Percentiles rank a stretch among this genome's conserved stretches.
These are phyloP conservation scores for Artibeus jamaicensis DNA, from an alignment of 2,797 vertebrate species.

Conservation along the genomic window DNA sequence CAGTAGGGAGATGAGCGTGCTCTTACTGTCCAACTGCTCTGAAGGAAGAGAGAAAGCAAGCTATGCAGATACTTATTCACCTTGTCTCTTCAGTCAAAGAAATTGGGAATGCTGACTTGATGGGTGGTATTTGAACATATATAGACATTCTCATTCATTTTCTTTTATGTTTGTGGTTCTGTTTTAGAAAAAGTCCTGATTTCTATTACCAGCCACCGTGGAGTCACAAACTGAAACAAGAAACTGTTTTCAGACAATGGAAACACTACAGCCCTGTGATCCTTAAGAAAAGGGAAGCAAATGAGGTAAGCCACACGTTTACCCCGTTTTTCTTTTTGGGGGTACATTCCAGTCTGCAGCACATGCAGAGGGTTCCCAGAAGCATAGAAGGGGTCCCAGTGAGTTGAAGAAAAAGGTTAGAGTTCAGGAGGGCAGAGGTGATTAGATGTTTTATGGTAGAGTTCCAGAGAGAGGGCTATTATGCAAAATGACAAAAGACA, in stretches of 20 bases:
- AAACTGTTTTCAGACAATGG: background rate
- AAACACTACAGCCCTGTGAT: background rate
- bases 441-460: background rate
- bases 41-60: background rate
- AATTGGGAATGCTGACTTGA: background rate
- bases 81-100: background rate
- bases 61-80: background rate
- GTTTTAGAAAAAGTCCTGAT: conserved; percentile 22
- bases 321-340: background rate
- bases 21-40: background rate
- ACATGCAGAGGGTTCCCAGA: background rate
- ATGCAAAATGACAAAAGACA: background rate
- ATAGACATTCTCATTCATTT: background rate
- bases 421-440: background rate
- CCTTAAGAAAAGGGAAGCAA: background rate
- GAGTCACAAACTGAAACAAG: background rate
- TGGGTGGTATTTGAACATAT: background rate
- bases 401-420: background rate
- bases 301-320: background rate
- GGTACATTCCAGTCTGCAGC: background rate
- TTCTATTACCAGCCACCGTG: background rate
- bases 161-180: background rate
- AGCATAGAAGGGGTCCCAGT: background rate
- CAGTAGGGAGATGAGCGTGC: background rate
- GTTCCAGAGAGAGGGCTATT: background rate